Evolutionary conservation across 2,797 vertebrate species (phyloP).

Genomic region (Pipistrellus pipistrellus): DNA sequence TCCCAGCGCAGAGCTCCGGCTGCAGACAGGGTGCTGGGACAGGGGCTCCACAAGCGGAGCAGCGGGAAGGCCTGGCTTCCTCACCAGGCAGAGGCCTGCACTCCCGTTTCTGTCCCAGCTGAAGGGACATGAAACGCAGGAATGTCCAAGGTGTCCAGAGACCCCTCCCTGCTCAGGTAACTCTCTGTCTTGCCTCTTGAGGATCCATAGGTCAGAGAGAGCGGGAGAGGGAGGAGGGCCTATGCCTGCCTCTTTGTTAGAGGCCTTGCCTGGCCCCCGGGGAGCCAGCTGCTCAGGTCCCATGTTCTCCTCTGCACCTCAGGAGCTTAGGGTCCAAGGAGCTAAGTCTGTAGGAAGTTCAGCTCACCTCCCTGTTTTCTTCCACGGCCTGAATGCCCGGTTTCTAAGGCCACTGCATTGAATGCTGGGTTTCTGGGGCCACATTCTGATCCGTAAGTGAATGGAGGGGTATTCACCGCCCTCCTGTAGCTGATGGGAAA

Average conservation of each 20-base stretch:
- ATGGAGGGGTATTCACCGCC: neutral
- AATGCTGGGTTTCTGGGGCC: too few species aligned
- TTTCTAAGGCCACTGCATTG: neutral
- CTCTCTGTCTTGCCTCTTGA: neutral
- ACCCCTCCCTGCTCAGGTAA: neutral
- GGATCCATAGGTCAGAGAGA: neutral
- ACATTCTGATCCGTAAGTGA: neutral
- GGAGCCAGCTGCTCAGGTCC: neutral
- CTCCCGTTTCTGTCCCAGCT: fast-evolving
- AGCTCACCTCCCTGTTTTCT: neutral
- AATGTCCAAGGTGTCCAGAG: neutral
- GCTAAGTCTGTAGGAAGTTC: neutral
- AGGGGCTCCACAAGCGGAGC: fast-evolving
- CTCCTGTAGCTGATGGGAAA: neutral
- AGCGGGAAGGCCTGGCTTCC: neutral
- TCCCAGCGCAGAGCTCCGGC: neutral
- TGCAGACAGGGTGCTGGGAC: neutral
- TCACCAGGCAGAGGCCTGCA: neutral
- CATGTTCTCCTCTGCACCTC: neutral
- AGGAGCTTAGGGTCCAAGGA: neutral
- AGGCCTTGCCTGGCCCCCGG: neutral
- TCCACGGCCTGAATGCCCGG: neutral
- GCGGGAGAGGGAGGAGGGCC: neutral
- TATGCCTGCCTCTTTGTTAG: neutral
- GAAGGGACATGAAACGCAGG: neutral